A percentile compares a stretch with the other conserved stretches of the same genome.
These are phyloP conservation scores for Bombus affinis DNA, from an alignment of 1,140 invertebrate genomes.

Conservation along the genomic window DNA sequence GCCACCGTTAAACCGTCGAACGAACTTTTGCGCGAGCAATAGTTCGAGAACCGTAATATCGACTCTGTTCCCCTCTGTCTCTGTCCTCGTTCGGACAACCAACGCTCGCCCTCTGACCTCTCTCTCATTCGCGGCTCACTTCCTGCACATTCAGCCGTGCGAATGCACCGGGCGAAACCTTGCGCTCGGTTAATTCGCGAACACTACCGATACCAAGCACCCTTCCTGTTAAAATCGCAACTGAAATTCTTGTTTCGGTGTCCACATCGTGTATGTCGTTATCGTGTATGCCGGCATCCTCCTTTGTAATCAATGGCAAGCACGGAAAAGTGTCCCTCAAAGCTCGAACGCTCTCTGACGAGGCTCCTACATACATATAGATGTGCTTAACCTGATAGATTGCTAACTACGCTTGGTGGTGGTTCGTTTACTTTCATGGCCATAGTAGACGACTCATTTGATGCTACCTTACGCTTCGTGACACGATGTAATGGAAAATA, in stretches of 20 bases:
- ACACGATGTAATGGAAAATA: not conserved
- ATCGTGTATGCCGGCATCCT: not conserved
- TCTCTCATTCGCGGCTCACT: constrained; percentile 29
- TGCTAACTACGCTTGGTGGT: not conserved
- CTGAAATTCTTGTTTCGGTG: constrained; percentile 36
- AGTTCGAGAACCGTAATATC: constrained; percentile 53
- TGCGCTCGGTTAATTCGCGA: constrained; percentile 53
- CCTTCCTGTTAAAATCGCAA: constrained; percentile 33
- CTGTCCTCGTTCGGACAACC: not conserved
- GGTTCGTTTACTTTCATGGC: constrained; percentile 1
- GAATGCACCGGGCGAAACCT: constrained; percentile 49
- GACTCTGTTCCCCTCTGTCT: constrained; percentile 18
- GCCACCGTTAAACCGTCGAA: constrained; percentile 45
- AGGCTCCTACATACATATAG: not conserved
- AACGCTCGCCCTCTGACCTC: not conserved
- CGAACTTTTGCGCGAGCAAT: constrained; percentile 44
- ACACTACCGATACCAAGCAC: constrained; percentile 29
- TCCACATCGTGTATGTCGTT: constrained; percentile 10
- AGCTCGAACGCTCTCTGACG: not conserved
- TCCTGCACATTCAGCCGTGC: constrained; percentile 49
- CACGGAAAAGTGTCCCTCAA: constrained; percentile 9
- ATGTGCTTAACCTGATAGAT: not conserved
- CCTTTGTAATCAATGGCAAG: constrained; percentile 1
- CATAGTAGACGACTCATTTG: not conserved
- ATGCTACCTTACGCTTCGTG: not conserved